A percentile compares a stretch with the other conserved stretches of the same genome.
These are phyloP conservation scores for Cantharis rufa DNA, from an alignment of 2,888 invertebrate species.

Conservation along the genomic window DNA sequence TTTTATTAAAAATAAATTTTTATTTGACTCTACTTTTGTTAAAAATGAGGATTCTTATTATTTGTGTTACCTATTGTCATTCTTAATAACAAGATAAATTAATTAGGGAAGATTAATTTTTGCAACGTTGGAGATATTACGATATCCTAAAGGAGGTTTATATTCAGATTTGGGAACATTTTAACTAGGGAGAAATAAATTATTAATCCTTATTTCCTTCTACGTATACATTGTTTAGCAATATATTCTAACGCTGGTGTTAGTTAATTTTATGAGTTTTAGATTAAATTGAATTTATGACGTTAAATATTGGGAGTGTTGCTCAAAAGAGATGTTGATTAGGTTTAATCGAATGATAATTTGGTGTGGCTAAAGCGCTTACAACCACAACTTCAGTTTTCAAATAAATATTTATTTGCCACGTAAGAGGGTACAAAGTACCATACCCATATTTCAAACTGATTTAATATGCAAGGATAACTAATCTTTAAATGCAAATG, in stretches of 20 bases:
- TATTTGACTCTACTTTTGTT: not conserved
- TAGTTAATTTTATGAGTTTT: not conserved
- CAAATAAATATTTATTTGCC: not conserved
- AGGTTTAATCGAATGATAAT: not conserved
- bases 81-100: not conserved
- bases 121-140: not conserved
- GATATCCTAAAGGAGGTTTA: not conserved
- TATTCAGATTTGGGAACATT: not conserved
- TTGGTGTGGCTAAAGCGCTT: not conserved
- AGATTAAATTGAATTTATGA: not conserved
- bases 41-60: not conserved
- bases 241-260: not conserved
- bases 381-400: too few relatives aligned
- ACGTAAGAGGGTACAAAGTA: not conserved
- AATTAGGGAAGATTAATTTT: not conserved
- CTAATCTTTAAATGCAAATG: not conserved
- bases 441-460: not conserved
- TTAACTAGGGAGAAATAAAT: not conserved
- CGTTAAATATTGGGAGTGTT: not conserved
- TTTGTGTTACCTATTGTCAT: not conserved
- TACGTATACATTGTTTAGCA: not conserved
- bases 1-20: not conserved
- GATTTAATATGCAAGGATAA: not conserved
- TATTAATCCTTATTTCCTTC: not conserved
- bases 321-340: not conserved